Percentiles rank a stretch among this genome's conserved stretches.
Evolutionary conservation across 2,113 vertebrate species (phyloP).

Genomic region (Grus americana): DNA sequence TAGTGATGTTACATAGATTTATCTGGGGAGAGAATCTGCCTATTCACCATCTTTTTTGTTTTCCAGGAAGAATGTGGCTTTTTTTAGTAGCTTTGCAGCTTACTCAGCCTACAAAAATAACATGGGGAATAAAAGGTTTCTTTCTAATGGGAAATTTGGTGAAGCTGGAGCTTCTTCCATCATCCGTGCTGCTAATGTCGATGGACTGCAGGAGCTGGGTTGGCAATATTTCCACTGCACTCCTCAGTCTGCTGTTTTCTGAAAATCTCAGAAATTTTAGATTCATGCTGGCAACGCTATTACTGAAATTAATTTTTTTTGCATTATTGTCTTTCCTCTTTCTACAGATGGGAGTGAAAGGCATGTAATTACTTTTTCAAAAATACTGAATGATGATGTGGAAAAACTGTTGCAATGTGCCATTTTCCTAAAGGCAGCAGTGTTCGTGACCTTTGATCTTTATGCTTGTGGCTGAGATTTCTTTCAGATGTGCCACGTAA

Average conservation of each 20-base stretch:
- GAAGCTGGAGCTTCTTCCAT: neutral
- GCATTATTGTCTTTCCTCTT: neutral
- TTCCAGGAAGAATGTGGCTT: neutral
- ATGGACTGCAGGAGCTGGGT: neutral
- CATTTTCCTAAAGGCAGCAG: neutral
- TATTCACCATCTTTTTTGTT: neutral
- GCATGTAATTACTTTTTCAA: neutral
- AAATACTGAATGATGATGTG: neutral
- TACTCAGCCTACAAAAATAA: neutral
- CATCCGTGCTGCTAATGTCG: neutral
- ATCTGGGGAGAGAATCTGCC: neutral
- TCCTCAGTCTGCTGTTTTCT: neutral
- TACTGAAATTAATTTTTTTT: neutral
- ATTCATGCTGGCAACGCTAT: neutral
- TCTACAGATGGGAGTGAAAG: neutral
- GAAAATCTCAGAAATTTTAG: neutral
- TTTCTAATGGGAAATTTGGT: neutral
- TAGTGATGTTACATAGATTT: neutral
- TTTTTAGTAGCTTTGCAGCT: neutral
- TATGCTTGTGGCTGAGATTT: neutral
- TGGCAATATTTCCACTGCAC: neutral
- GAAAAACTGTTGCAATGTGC: neutral
- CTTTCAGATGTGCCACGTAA: neutral
- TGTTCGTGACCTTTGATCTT: neutral
- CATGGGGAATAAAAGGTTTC: neutral